Base-by-base conservation (phyloP, 1,140 invertebrate species). In the Bombus impatiens region DNA sequence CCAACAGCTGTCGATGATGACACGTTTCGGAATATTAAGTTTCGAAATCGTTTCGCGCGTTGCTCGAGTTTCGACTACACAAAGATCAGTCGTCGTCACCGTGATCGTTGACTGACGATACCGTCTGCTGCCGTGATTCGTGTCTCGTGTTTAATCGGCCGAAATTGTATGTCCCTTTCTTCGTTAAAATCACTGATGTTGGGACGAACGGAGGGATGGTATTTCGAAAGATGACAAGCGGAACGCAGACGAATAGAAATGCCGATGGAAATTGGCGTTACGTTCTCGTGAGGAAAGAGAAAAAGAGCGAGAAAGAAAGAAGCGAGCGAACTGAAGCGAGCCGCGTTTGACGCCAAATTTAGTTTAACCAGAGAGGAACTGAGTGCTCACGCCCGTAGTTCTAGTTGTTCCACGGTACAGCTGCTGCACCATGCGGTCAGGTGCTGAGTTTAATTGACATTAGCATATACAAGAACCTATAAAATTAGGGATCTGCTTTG, bases 201-300 rank as follows among this genome's bases (percentile, higher is more conserved):
- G 15, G 2, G 18, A 72, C 6, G 22, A 12, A n/a, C 42, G 40
- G 18, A 84, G 18, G 40, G 37, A n/a, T 12, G n/a, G 10, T 32
- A 22, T 70, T 35, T 68, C 13, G 8, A 78, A 72, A 80, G 2
- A 32, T 13, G 68, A 80, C 32, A 47, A 37, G 13, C 53, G 25
- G 18, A 72, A 62, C 77, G 40, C 79, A 37, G 53, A 72, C 47
- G 47, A 42, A 72, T 6, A 47, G 40, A 53, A 47, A 72, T 42
- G 32, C 10, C 59, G 32, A 71, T 37, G 9, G 59, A 71, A 72
- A 72, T 80, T 42, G 53, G 37, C 76, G 77, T 70, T 44, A 62
- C 32, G 40, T 80, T 84, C 44, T 74, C 28, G 81, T 5, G 44
- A 68, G 57, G 28, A 75, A 85, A 78, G 28, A 88, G 42, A 84